Base-by-base conservation (phyloP, 2,113 vertebrate genomes). In the Butorides virescens region DNA sequence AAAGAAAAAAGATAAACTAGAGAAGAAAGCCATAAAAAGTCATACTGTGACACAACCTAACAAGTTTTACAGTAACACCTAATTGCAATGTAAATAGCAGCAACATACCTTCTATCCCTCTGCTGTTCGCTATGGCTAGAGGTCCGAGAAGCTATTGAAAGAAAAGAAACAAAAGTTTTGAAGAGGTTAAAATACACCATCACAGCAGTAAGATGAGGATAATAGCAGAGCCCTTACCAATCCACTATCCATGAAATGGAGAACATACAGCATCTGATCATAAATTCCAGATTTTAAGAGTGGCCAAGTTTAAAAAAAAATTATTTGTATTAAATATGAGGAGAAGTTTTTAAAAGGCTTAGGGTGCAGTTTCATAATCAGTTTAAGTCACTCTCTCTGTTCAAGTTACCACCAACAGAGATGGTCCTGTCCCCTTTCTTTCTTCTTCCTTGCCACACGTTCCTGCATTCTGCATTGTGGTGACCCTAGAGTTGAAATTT, bases 71-170 rank as follows among this genome's bases (percentile, higher is more conserved):
- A 83, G 19, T 59, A 67, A 90, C 6, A 91, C 4, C 19, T 36
- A 47, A 53, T 4, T 70, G 21, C 46, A 92, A 84, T 50, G 96
- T 34, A 95, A 94, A 55, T 70, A 81, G 70, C 7, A 77, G 39
- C n/a, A 85, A n/a, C 96, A 63, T 98, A 99, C 99, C 99, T 99
- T 97, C 98, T 98, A 27, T 99, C 99, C 96, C 98, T 98, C 86
- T 97, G 98, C 59, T 98, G 98, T 53, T 99, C 98, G 15, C 95
- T 98, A 81, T 98, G 99, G 95, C 98, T 97, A 94, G 97, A 98
- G 86, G 97, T 97, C 97, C 98, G 98, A 89, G 98, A 98, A 97
- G 98, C 98, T 98, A 83, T 46, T 88, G 36, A 95, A 96, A 80
- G 92, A 95, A 83, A 77, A 88, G 70, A 91, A 93, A 93, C 30